Conservation (phyloP, 30 jellyfish, hydroid and myxozoan species). For the Calvadosia cruxmelitensis region DNA sequence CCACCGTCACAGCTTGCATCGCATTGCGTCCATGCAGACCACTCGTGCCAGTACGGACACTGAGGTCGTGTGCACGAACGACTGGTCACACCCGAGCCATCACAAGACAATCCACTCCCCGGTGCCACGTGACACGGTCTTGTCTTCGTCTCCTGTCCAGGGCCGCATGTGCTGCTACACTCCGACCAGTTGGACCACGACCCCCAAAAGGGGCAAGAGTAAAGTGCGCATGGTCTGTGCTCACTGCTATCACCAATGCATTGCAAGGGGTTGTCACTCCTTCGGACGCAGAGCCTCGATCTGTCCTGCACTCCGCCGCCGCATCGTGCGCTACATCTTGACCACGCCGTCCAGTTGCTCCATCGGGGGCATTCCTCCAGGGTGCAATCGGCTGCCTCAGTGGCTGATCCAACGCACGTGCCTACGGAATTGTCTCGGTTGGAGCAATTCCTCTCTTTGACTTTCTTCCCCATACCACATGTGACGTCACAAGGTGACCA, state of each 20-base stretch:
- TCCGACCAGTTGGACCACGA: neutral
- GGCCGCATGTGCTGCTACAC: neutral
- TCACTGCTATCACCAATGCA: neutral
- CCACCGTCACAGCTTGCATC: constrained; percentile 1
- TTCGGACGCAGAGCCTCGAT: neutral
- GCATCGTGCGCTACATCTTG: neutral
- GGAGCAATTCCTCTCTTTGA: neutral
- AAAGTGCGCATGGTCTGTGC: neutral
- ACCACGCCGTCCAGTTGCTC: neutral
- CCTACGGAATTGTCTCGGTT: neutral
- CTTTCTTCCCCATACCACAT: neutral
- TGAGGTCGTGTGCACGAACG: neutral
- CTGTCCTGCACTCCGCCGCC: constrained; percentile 1
- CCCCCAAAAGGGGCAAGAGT: neutral
- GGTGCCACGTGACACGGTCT: neutral
- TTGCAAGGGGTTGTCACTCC: neutral
- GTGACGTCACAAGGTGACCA: neutral
- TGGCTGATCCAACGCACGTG: neutral
- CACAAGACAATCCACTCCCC: neutral
- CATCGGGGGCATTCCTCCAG: neutral
- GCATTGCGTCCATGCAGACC: neutral
- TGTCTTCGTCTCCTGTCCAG: neutral
- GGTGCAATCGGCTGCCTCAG: neutral
- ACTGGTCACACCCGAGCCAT: neutral
- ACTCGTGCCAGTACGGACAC: neutral